Conservation (phyloP, 2,888 invertebrate species). For the Anthrax anthrax region DNA sequence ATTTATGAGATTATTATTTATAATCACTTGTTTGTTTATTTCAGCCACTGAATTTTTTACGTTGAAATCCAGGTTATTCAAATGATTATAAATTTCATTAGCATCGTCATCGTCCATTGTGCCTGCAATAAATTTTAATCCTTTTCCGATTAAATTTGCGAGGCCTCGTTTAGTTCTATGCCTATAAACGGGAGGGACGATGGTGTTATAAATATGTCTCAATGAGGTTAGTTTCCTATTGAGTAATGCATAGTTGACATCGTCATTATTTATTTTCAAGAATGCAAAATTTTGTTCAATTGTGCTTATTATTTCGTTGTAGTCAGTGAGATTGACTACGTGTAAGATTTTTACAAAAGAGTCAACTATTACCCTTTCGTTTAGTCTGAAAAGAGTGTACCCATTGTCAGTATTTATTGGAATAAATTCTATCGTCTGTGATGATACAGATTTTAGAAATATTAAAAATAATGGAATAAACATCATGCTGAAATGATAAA, state of each 20-base stretch:
- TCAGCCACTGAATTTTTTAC: neutral
- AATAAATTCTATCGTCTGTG: neutral
- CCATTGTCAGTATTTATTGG: neutral
- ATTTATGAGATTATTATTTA: neutral
- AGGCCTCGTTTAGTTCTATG: neutral
- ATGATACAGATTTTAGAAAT: neutral
- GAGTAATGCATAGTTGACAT: neutral
- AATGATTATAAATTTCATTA: neutral
- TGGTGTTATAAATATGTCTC: neutral
- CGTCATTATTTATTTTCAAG: neutral
- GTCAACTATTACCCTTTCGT: too few relatives aligned
- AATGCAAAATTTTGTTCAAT: neutral
- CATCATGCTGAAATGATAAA: neutral
- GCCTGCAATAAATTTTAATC: neutral
- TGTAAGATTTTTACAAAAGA: neutral
- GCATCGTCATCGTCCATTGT: constrained; percentile 1
- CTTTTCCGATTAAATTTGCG: neutral
- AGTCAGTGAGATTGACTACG: neutral
- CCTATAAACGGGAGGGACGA: neutral
- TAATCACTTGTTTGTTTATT: neutral
- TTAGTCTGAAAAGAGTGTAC: too few relatives aligned
- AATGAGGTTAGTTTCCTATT: neutral
- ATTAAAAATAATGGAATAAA: neutral
- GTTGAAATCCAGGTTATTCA: neutral
- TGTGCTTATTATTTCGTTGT: neutral